Conservation (phyloP, 1,140 invertebrate species). For the Venturia canescens region DNA sequence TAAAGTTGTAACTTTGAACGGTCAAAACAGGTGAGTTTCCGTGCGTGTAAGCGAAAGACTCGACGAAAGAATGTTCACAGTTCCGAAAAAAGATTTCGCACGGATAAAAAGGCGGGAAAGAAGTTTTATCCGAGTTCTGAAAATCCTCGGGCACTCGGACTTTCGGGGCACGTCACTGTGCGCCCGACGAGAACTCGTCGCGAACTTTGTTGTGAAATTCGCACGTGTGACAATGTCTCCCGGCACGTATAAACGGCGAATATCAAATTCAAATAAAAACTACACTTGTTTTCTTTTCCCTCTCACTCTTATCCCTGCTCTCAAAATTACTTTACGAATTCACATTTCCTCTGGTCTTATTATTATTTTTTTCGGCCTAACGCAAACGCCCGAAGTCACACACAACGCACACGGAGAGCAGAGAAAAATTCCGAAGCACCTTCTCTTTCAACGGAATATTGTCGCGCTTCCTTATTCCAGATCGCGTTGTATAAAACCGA, state of each 20-base stretch:
- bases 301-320: neutral
- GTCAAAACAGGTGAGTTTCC: no score
- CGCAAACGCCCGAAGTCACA: neutral
- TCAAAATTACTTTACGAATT: neutral
- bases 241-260: neutral
- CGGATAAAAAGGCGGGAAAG: neutral
- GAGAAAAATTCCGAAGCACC: neutral
- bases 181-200: slow-evolving; percentile 62
- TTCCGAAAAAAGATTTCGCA: no score
- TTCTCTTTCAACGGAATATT: neutral
- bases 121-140: neutral
- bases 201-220: slow-evolving; percentile 71
- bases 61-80: no score
- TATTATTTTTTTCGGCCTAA: neutral
- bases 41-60: no score
- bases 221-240: slow-evolving; percentile 59
- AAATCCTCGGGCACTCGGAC: slow-evolving; percentile 46
- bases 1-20: no score
- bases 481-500: neutral
- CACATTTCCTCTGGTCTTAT: neutral
- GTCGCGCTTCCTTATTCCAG: no score
- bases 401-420: neutral
- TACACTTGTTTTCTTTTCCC: neutral
- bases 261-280: neutral
- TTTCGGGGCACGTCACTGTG: slow-evolving; percentile 53